Conservation (phyloP, 1,140 invertebrate genomes). For the Camponotus vicinus region DNA sequence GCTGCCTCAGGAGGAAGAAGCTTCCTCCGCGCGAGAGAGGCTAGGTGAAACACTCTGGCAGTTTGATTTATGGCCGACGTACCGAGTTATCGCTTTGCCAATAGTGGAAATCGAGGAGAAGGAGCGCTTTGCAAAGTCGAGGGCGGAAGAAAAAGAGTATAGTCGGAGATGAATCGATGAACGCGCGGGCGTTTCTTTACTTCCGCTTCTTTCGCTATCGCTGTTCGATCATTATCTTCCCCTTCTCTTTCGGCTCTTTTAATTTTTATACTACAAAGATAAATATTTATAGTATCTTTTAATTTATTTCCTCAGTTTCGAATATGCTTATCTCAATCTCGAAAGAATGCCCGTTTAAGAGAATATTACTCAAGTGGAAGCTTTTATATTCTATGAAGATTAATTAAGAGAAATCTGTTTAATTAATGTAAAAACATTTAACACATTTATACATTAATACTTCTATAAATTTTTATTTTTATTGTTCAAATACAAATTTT, state of each 20-base stretch:
- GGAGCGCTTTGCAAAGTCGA: constrained; percentile 71
- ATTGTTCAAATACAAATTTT: background rate
- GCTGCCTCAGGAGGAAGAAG: constrained; percentile 63
- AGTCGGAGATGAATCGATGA: constrained; percentile 76
- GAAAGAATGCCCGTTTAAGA: background rate
- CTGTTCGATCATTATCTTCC: constrained; percentile 55
- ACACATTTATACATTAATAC: constrained; percentile 2
- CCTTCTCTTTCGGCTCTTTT: background rate
- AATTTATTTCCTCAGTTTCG: background rate
- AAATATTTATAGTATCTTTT: background rate
- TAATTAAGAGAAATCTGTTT: background rate
- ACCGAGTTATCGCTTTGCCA: constrained; percentile 85
- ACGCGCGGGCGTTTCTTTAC: constrained; percentile 58
- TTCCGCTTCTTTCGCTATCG: constrained; percentile 62
- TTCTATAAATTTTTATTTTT: background rate
- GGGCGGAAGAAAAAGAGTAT: constrained; percentile 76
- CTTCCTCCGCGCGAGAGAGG: constrained; percentile 68
- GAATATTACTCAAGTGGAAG: background rate
- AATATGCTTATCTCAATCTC: background rate
- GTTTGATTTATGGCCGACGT: constrained; percentile 85
- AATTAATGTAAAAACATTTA: background rate
- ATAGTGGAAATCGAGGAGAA: constrained; percentile 82
- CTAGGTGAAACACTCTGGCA: constrained; percentile 77
- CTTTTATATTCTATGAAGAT: background rate
- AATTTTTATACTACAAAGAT: background rate